These are phyloP conservation scores for Bombyx mandarina DNA, from an alignment of 1,140 invertebrate species.

Conservation along the genomic window DNA sequence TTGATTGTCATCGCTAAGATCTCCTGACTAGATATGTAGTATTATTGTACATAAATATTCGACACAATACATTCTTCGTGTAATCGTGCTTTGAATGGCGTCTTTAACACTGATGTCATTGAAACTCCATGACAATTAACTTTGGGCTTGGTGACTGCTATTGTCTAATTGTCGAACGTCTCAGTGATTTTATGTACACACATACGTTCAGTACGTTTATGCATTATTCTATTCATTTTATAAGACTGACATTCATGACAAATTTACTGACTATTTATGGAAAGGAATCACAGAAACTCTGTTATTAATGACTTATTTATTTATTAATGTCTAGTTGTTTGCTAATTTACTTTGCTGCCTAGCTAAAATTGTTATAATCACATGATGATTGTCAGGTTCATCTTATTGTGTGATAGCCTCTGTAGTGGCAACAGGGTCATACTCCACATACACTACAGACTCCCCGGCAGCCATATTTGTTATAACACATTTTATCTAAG, in stretches of 20 bases:
- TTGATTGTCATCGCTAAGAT: constrained; percentile 17
- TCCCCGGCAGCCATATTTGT: constrained; percentile 6
- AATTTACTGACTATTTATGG: too few relatives aligned
- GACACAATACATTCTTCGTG: constrained; percentile 34
- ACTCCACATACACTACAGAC: constrained; percentile 1
- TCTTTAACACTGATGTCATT: constrained; percentile 23
- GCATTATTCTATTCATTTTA: too few relatives aligned
- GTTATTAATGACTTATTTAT: too few relatives aligned
- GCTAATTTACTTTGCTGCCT: too few relatives aligned
- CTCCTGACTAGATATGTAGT: constrained; percentile 27
- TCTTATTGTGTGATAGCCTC: not conserved
- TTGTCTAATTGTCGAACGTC: constrained; percentile 5
- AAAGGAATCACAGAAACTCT: too few relatives aligned
- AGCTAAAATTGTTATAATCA: too few relatives aligned
- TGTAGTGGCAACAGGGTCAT: not conserved
- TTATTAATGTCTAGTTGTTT: too few relatives aligned
- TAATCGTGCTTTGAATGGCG: constrained; percentile 39
- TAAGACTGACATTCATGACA: too few relatives aligned
- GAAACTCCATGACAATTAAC: constrained; percentile 13
- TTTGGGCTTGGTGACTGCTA: constrained; percentile 6
- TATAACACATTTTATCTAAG: constrained; percentile 12
- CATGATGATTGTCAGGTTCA: too few relatives aligned
- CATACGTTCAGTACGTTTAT: too few relatives aligned
- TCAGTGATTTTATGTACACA: too few relatives aligned
- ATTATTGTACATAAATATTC: constrained; percentile 28